Conservation (phyloP, 2,797 vertebrate genomes). For the Selene dorsalis region DNA sequence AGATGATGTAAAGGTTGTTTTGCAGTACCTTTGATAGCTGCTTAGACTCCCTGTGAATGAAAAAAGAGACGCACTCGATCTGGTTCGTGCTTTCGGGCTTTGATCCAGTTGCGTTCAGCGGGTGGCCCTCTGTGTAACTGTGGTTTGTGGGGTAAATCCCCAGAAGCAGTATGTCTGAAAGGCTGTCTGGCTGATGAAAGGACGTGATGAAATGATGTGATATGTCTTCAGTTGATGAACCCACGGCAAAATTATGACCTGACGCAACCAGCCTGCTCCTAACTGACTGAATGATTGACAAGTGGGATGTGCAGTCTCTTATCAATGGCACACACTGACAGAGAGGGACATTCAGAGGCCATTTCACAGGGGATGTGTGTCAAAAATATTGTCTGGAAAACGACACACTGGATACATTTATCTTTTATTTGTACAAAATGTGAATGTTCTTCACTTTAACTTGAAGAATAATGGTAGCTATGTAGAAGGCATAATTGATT, state of each 20-base stretch:
- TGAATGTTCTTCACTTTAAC: slow-evolving; percentile 16
- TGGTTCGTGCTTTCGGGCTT: slow-evolving; percentile 33
- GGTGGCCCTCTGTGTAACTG: slow-evolving; percentile 34
- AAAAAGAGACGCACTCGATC: slow-evolving; percentile 9
- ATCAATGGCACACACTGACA: slow-evolving; percentile 65
- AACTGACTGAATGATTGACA: slow-evolving; percentile 65
- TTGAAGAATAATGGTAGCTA: slow-evolving; percentile 13
- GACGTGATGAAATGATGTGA: slow-evolving; percentile 74
- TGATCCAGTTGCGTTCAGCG: slow-evolving; percentile 43
- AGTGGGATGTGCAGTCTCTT: slow-evolving; percentile 54
- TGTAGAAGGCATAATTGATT: slow-evolving; percentile 3
- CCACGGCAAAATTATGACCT: slow-evolving; percentile 64
- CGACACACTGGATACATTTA: slow-evolving; percentile 48
- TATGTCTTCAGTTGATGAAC: slow-evolving; percentile 70
- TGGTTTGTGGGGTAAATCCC: slow-evolving; percentile 35
- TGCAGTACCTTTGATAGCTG: slow-evolving; percentile 36
- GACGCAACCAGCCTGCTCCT: slow-evolving; percentile 56
- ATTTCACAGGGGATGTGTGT: slow-evolving; percentile 53
- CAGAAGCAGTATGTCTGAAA: slow-evolving; percentile 52
- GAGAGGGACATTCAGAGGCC: slow-evolving; percentile 48
- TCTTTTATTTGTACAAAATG: slow-evolving; percentile 48
- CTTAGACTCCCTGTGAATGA: slow-evolving; percentile 19
- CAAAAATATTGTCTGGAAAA: slow-evolving; percentile 56
- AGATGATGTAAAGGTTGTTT: slow-evolving; percentile 29
- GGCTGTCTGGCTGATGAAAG: slow-evolving; percentile 69